phyloP scores from a whole-genome alignment of 2,797 vertebrate genomes.

The Brachyalestes nurse region DNA sequence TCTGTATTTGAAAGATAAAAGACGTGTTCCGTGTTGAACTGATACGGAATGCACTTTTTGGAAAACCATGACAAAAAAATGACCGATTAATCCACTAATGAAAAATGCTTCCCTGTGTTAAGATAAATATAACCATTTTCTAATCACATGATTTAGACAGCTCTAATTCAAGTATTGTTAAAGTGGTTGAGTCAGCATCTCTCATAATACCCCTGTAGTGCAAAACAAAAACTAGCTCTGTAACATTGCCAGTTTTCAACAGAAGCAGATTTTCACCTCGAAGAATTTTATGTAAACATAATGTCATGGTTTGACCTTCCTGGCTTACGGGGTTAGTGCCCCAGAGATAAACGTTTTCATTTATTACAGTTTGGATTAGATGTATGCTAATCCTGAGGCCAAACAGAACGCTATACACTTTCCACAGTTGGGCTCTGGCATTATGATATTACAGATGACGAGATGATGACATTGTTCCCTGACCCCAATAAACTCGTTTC shows the following conservation, averaged over 20 bases:
- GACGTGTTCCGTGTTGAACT: no score
- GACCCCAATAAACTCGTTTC: not conserved
- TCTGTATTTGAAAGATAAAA: no score
- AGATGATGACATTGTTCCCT: conserved; percentile 1
- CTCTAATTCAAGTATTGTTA: not conserved
- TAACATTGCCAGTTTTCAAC: not conserved
- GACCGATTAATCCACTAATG: no score
- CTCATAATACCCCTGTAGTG: not conserved
- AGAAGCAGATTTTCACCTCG: not conserved
- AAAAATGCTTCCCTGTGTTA: no score
- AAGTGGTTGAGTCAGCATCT: not conserved
- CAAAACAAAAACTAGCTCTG: not conserved
- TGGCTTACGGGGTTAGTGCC: not conserved
- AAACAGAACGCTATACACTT: not conserved
- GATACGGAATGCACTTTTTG: no score
- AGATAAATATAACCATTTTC: no score
- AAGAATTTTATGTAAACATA: not conserved
- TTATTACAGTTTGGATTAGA: conserved; percentile 31
- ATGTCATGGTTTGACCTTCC: not conserved
- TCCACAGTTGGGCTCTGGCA: not conserved
- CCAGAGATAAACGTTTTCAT: conserved; percentile 3
- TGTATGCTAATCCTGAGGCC: conserved; percentile 4
- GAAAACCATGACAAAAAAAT: no score
- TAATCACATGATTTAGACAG: no score
- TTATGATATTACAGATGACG: conserved; percentile 6